Evolutionary conservation across 1,140 invertebrate genomes (phyloP).

Genomic region (Idris sp.): DNA sequence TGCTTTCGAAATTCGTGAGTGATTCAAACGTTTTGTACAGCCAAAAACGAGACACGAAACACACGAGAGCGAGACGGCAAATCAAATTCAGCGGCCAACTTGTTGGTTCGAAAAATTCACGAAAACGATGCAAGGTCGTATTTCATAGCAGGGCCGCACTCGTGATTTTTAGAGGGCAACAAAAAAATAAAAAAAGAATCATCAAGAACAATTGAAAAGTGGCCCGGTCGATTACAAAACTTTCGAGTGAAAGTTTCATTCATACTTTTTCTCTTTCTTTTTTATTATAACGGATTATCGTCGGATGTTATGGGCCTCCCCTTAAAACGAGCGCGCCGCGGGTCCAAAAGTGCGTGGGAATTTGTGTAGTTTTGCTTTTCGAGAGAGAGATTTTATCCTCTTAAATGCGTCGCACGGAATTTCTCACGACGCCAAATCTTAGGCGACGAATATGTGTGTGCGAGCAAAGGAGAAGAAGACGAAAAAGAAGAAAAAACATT

Average conservation of each 20-base stretch:
- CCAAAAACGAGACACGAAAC: background rate
- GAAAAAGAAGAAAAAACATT: too few relatives aligned
- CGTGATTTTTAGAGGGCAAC: too few relatives aligned
- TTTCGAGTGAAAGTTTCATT: conserved; percentile 27
- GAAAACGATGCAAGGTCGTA: conserved; percentile 66
- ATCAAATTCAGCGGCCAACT: conserved; percentile 24
- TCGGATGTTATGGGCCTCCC: conserved; percentile 65
- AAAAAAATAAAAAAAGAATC: too few relatives aligned
- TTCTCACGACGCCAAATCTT: conserved; percentile 57
- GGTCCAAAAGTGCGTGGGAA: conserved; percentile 67
- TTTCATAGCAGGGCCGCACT: too few relatives aligned
- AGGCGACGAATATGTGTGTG: background rate
- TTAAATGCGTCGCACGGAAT: conserved; percentile 46
- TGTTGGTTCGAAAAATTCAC: conserved; percentile 56
- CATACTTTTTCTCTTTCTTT: conserved; percentile 17
- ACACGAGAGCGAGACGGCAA: conserved; percentile 22
- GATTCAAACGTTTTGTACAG: conserved; percentile 56
- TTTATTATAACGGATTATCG: conserved; percentile 65
- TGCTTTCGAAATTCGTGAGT: conserved; percentile 65
- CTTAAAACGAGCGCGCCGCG: conserved; percentile 17
- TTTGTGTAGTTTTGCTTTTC: conserved; percentile 47
- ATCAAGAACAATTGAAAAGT: too few relatives aligned
- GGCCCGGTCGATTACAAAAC: background rate
- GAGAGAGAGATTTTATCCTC: conserved; percentile 64
- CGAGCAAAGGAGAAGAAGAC: background rate